Evolutionary conservation across 1,140 invertebrate species (phyloP), one percentile per base, ranked within the genome.

Genomic region (Drosophila orena): DNA sequence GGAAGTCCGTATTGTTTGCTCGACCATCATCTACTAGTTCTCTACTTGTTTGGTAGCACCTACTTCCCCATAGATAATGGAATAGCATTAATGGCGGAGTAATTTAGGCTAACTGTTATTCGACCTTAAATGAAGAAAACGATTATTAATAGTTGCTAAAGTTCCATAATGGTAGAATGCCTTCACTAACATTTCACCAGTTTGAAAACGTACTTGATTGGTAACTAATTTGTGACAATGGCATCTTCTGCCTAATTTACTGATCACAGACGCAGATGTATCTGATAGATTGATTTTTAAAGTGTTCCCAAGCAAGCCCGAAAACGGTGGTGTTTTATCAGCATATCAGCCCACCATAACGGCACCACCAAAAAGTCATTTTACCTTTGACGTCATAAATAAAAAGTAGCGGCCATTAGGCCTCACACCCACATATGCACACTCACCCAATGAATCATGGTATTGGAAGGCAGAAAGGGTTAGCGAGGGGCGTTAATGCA

Each of bases 351-450:
- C 38, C 8, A n/a, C n/a, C n/a, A 15, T 17, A 17, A 15, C 8
- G 17, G 7, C 40, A 17, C 10, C 42, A 1, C 27, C 14, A 1
- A 49, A 24, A 24, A 24, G 24, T 4, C 24, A 4, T 24, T 24
- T 24, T 4, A 24, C 4, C 24, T 24, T 24, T 0, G 24, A 4
- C 24, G 66, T 64, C 71, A 85, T 85, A 85, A 85, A 85, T 84
- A 74, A 85, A 85, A 85, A 73, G 81, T 84, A 55, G 34, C 74
- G 74, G 47, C 79, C 83, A 74, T 84, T 79, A 55, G 75, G 65
- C 59, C 52, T 57, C 62, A 76, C 62, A 58, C 58, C 27, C 27
- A 52, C 58, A 20, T 35, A 56, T 34, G 52, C 20, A 40, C 43
- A 52, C 44, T 57, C 5, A 14, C 34, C 17, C 52, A 44, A 69